A percentile compares a stretch with the other conserved stretches of the same genome.
phyloP scores from a whole-genome alignment of 2,797 vertebrate species.

The Nyctalus aviator region DNA sequence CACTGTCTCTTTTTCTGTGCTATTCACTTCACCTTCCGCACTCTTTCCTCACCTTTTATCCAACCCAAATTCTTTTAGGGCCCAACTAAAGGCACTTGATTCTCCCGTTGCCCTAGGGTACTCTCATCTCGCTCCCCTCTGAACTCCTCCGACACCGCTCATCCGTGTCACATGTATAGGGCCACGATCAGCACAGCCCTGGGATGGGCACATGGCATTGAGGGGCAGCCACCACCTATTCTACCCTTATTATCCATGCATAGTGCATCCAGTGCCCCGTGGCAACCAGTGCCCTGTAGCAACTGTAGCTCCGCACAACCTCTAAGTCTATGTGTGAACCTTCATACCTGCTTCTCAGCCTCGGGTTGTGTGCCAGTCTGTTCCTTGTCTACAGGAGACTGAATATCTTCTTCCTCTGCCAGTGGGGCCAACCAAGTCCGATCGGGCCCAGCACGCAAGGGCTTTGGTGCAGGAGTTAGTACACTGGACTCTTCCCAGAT shows the following conservation, averaged over 20 bases:
- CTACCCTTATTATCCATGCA: not conserved
- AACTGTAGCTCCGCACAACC: not conserved
- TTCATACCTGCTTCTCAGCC: conserved; percentile 80
- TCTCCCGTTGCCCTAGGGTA: not conserved
- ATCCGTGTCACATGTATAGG: not conserved
- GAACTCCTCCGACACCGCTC: not conserved
- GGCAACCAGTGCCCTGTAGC: no score
- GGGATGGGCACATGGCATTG: accelerated
- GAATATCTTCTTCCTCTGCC: conserved; percentile 88
- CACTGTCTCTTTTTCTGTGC: not conserved
- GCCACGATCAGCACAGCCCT: not conserved
- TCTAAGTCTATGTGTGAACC: accelerated
- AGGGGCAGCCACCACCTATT: not conserved
- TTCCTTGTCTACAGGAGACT: conserved; percentile 84
- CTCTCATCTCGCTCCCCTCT: not conserved
- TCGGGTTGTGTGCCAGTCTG: conserved; percentile 50
- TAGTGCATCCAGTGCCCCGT: accelerated
- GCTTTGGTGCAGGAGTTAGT: not conserved
- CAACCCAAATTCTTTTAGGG: not conserved
- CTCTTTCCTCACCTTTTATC: not conserved
- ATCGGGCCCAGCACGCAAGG: accelerated
- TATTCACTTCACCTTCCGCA: not conserved
- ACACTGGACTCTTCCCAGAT: not conserved
- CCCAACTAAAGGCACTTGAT: not conserved
- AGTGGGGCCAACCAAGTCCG: conserved; percentile 87